phyloP scores from a whole-genome alignment of 35 echinoderm and acorn worm species.

The Anneissia japonica region DNA sequence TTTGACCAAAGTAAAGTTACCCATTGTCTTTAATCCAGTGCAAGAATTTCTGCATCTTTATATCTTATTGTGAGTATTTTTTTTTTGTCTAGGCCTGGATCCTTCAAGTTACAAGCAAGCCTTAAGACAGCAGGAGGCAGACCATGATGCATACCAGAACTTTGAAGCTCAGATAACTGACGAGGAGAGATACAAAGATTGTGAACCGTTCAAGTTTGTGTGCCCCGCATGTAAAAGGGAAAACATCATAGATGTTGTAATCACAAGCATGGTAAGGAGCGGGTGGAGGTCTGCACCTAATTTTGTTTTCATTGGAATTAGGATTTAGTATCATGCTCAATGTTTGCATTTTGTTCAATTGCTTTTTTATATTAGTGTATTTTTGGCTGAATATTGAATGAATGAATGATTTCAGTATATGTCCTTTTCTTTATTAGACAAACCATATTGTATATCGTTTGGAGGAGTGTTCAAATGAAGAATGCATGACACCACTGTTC shows the following conservation, averaged over 20 bases:
- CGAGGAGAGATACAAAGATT: slow-evolving; percentile 93
- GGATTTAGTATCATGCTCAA: too few relatives aligned
- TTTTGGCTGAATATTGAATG: too few relatives aligned
- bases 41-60: not conserved
- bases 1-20: not conserved
- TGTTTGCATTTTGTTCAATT: too few relatives aligned
- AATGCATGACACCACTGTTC: slow-evolving; percentile 16
- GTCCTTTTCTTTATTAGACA: slow-evolving; percentile 22
- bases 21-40: not conserved
- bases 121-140: slow-evolving; percentile 66
- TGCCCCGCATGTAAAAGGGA: slow-evolving; percentile 72
- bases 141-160: slow-evolving; percentile 69
- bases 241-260: slow-evolving; percentile 87
- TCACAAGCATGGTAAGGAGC: slow-evolving; percentile 84
- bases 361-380: too few relatives aligned
- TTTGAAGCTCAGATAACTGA: slow-evolving; percentile 64
- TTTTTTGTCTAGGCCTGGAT: slow-evolving; percentile 59
- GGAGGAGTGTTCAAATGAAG: slow-evolving; percentile 30
- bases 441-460: slow-evolving; percentile 25
- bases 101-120: slow-evolving; percentile 84
- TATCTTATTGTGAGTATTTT: not conserved
- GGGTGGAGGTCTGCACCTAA: too few relatives aligned
- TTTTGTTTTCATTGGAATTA: too few relatives aligned
- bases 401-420: too few relatives aligned
- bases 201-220: slow-evolving; percentile 76